Conservation (phyloP, 2,113 vertebrate genomes). For the Cyanocitta stelleri region DNA sequence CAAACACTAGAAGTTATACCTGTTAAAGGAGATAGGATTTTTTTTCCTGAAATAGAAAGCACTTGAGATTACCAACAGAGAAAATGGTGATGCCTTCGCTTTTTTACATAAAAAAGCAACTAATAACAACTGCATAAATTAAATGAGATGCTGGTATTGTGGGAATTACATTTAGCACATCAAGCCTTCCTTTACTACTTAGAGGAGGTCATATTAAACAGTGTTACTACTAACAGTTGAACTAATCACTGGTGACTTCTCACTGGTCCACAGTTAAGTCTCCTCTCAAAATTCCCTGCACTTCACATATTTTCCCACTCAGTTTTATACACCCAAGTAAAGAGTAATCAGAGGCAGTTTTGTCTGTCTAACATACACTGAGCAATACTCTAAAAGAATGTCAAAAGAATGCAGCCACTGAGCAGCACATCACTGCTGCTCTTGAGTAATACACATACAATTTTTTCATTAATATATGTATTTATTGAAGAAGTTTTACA, state of each 20-base stretch:
- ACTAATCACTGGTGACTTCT: background rate
- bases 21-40: background rate
- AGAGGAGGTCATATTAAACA: background rate
- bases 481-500: background rate
- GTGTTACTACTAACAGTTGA: background rate
- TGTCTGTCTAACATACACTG: background rate
- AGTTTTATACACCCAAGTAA: background rate
- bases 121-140: background rate
- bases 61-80: background rate
- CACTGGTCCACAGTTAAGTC: background rate
- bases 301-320: rapidly evolving
- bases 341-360: background rate
- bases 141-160: background rate
- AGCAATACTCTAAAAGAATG: background rate
- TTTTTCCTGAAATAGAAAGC: background rate
- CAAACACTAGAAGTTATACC: background rate
- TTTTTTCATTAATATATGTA: background rate
- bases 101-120: background rate
- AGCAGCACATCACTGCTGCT: background rate
- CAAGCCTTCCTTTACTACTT: background rate
- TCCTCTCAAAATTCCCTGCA: background rate
- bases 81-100: background rate
- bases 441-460: background rate
- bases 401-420: background rate
- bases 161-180: background rate